Evolutionary conservation across 2,888 invertebrate genomes (phyloP).

Genomic region (Lochmaea capreae): DNA sequence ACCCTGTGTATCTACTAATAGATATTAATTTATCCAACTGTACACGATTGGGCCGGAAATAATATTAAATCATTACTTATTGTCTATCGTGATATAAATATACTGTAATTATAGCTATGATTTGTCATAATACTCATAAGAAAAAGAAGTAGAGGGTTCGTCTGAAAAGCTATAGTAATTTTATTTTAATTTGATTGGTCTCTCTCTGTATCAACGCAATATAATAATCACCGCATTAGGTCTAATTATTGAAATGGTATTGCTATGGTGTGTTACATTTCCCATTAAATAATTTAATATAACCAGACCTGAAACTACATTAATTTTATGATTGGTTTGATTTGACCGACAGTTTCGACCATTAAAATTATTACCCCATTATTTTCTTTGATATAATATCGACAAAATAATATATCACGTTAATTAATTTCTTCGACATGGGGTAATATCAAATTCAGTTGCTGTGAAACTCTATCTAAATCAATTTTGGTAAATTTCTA

Average conservation of each 20-base stretch:
- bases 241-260: conserved; percentile 11
- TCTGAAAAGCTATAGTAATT: no score
- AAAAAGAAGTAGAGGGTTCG: no score
- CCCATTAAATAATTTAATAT: conserved; percentile 23
- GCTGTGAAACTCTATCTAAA: no score
- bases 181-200: neutral
- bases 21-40: no score
- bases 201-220: neutral
- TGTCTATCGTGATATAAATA: no score
- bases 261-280: neutral
- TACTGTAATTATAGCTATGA: no score
- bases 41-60: no score
- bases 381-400: conserved; percentile 23
- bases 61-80: no score
- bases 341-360: conserved; percentile 6
- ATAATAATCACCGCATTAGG: conserved; percentile 8
- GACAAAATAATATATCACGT: neutral
- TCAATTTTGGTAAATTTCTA: no score
- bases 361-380: conserved; percentile 21
- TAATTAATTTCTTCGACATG: neutral
- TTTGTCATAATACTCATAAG: no score
- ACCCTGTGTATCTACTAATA: no score
- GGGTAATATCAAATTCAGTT: no score
- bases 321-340: conserved; percentile 22
- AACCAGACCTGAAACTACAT: conserved; percentile 19